These are phyloP conservation scores for Sarcophaga subvicina DNA, from an alignment of 2,888 invertebrate species.

Conservation along the genomic window DNA sequence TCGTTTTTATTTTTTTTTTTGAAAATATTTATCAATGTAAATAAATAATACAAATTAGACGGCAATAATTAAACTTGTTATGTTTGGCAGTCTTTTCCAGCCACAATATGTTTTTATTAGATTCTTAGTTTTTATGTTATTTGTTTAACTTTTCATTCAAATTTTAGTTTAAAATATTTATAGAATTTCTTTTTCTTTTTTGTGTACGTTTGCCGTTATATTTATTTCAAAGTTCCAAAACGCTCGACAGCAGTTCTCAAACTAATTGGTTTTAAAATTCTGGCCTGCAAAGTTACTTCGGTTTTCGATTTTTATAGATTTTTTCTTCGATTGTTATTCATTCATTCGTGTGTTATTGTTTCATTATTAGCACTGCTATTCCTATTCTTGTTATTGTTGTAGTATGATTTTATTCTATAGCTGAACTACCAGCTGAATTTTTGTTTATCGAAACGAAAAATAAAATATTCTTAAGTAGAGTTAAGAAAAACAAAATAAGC, in stretches of 20 bases:
- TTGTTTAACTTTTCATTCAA: constrained; percentile 9
- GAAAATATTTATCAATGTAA: constrained; percentile 47
- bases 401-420: constrained; percentile 43
- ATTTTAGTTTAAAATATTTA: constrained; percentile 29
- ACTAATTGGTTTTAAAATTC: constrained; percentile 77
- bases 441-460: constrained; percentile 40
- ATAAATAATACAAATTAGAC: constrained; percentile 25
- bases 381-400: constrained; percentile 27
- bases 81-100: background rate
- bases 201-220: constrained; percentile 40
- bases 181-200: constrained; percentile 41
- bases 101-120: constrained; percentile 2
- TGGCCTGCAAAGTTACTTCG: constrained; percentile 75
- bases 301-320: constrained; percentile 42
- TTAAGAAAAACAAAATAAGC: background rate
- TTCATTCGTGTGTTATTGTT: constrained; percentile 31
- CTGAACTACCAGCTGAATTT: constrained; percentile 37
- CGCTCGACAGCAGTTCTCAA: constrained; percentile 79
- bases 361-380: background rate
- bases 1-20: background rate
- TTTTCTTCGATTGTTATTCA: constrained; percentile 29
- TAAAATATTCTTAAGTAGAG: constrained; percentile 51
- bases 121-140: background rate
- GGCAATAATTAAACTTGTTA: constrained; percentile 33
- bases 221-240: constrained; percentile 73